A percentile compares a stretch with the other conserved stretches of the same genome.
Evolutionary conservation across 2,888 invertebrate genomes (phyloP).

Genomic region (Harpagoxenus sublaevis): DNA sequence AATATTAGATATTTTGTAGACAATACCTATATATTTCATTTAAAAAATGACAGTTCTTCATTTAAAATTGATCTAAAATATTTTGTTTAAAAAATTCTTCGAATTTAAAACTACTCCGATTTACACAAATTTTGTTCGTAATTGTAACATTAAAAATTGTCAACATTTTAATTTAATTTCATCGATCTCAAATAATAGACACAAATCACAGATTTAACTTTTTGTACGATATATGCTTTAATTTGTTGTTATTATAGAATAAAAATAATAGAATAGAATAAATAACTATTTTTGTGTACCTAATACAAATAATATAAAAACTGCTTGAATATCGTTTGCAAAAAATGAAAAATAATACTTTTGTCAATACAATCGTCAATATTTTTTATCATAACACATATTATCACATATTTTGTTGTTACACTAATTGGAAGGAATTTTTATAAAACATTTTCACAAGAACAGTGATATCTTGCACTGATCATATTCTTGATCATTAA

Average conservation of each 20-base stretch:
- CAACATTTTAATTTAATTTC: not conserved
- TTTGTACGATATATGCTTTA: not conserved
- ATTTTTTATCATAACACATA: not conserved
- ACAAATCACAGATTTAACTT: not conserved
- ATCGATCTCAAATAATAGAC: not conserved
- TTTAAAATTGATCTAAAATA: slow-evolving; percentile 15
- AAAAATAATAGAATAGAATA: not conserved
- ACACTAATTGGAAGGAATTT: not conserved
- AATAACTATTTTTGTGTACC: not conserved
- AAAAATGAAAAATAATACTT: not conserved
- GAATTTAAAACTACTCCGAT: not conserved
- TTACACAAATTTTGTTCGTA: not conserved
- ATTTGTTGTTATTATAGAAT: not conserved
- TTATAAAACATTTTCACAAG: not conserved
- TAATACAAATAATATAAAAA: not conserved
- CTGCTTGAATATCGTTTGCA: not conserved
- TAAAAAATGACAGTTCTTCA: not conserved
- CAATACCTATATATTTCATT: not conserved
- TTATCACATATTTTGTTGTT: not conserved
- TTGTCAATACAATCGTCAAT: not conserved
- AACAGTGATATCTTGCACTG: slow-evolving; percentile 9
- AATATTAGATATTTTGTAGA: not conserved
- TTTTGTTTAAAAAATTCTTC: not conserved
- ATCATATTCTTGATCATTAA: slow-evolving; percentile 46
- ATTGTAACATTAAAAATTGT: not conserved